Evolutionary conservation across 2,888 invertebrate genomes (phyloP), one percentile per base, ranked within the genome.

Genomic region (Phaedon cochleariae): DNA sequence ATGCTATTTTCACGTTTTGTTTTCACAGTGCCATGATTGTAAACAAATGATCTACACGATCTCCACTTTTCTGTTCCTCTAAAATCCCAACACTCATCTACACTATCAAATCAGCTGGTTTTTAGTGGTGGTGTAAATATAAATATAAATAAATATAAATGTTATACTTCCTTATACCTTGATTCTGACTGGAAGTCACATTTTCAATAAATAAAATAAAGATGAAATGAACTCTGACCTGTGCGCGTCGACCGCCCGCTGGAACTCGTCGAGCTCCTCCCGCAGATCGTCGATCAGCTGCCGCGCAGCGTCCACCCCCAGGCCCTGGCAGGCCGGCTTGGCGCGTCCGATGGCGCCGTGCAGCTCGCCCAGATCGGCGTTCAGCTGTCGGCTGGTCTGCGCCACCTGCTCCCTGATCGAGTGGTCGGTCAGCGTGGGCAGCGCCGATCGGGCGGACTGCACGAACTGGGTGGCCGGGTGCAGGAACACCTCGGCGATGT

Each of bases 221-320:
- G n/a, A n/a, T n/a, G n/a, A n/a, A n/a, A n/a, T n/a, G n/a, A n/a
- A n/a, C n/a, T n/a, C n/a, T n/a, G n/a, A n/a, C n/a, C n/a, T n/a
- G 64, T 90, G 89, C 0, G 89, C 88, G 26, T 90, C 85, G 0
- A 94, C 92, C 0, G 94, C 92, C 65, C 88, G 87, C 61, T 92
- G 90, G 69, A 94, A 90, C 75, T 94, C 95, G 22, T 90, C 87
- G 18, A 98, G 84, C 74, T 98, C 96, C 34, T 89, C 89, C 77
- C 94, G 92, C 48, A 98, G 85, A 45, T 90, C 90, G 9, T 88
- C 86, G 45, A 97, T 91, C 62, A 94, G 89, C 74, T 95, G 94
- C 0, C 94, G 87, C 0, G 97, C 96, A 0, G 92, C 92, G 73
- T 96, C 95, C 67, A 97, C 83, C 76, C 97, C 96, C 65, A 95